Percentiles rank a stretch among this genome's conserved stretches.
Evolutionary conservation across 2,888 invertebrate species (phyloP).

Genomic region (Heteropelma amictum): DNA sequence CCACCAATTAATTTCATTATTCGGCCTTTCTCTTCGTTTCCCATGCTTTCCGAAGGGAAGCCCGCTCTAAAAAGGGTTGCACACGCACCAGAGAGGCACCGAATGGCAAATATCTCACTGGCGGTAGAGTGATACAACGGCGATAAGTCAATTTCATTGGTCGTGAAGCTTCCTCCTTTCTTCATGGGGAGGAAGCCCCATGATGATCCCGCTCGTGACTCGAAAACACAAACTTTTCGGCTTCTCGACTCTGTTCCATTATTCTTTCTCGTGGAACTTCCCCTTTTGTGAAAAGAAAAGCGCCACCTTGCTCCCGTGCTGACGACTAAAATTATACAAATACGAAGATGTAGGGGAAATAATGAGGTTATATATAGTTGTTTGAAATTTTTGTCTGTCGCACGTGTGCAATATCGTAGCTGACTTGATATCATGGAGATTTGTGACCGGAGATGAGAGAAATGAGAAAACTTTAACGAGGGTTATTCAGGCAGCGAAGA

Average conservation of each 20-base stretch:
- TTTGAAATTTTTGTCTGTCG: background rate
- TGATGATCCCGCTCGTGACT: constrained; percentile 45
- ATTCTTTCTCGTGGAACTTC: constrained; percentile 4
- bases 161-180: constrained; percentile 33
- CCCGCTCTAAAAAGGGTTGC: constrained; percentile 54
- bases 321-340: constrained; percentile 6
- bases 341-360: background rate
- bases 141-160: constrained; percentile 66
- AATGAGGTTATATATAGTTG: background rate
- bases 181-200: constrained; percentile 5
- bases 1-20: constrained; percentile 71
- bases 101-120: constrained; percentile 59
- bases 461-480: background rate
- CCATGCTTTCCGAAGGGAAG: constrained; percentile 29
- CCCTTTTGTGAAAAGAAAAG: background rate
- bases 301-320: background rate
- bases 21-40: constrained; percentile 43
- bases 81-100: constrained; percentile 23
- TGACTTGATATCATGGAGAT: background rate
- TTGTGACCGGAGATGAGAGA: constrained; percentile 22
- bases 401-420: background rate
- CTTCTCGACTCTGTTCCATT: constrained; percentile 4
- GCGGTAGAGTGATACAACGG: constrained; percentile 52
- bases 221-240: constrained; percentile 38
- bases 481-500: background rate